Evolutionary conservation across 2,888 invertebrate species (phyloP), one percentile per base, ranked within the genome.

Genomic region (Dione vanillae): DNA sequence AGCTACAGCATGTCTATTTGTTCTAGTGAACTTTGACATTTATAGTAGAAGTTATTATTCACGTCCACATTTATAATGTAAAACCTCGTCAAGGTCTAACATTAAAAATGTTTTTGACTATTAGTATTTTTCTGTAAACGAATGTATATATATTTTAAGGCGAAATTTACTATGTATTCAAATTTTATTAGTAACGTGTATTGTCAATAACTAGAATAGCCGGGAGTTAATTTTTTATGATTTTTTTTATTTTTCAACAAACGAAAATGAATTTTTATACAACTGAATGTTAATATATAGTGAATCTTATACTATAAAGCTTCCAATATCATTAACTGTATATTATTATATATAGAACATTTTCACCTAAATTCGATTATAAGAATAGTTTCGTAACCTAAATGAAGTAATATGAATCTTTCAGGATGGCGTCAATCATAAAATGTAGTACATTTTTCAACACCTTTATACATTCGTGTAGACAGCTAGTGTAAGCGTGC

Each of bases 361-460:
- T 45, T 47, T 49, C 49, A 64, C 49, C 40, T 49, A 49, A 0
- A 49, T 64, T 47, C 35, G 19, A 14, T 58, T 27, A 47, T 62
- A 71, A 69, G 56, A 47, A 69, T 45, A 58, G 20, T 52, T 40
- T 9, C 35, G 49, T 65, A 70, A 65, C 74, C 72, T 59, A 69
- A 69, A 75, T 76, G 72, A 72, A 65, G 75, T 75, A 71, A 77
- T 74, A 72, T 69, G 68, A 74, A 76, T 76, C 79, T 80, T 79
- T 81, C 78, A 71, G 78, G 80, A 79, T 80, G 75, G 80, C 78
- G 71, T 80, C 74, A 70, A 75, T 71, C 78, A 81, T 86, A 82
- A 85, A 84, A 81, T 27, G 77, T 82, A 82, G 82, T 85, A 77
- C 85, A 82, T 85, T 84, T 86, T 83, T 84, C 78, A 76, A 76